Evolutionary conservation across 1,140 invertebrate species (phyloP), one percentile per base, ranked within the genome.

Genomic region (Nephila pilipes): DNA sequence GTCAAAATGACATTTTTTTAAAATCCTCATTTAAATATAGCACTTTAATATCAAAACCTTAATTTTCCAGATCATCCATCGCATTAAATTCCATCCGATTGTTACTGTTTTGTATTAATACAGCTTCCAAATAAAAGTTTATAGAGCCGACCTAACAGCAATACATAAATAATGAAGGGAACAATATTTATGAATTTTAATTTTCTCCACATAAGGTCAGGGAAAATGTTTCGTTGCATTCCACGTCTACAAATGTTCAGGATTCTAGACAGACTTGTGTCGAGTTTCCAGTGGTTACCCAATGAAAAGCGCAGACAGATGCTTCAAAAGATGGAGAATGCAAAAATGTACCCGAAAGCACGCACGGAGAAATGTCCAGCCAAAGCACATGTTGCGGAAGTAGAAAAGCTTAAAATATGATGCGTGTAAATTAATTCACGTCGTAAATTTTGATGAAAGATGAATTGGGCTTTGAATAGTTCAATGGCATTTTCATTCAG

Each of bases 231-330:
- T 75, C 16, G 18, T 32, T 29, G 6, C 32, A 36, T 75, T 75
- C 29, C 69, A 75, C 69, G 32, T 75, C 69, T 75, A 32, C 69
- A 36, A 46, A 36, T 18, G 36, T 20, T 75, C 1, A 20, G 32
- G 16, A 75, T 18, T 75, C 69, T 29, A 75, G 69, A 75, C 69
- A 75, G 69, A 36, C 69, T 18, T 36, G 14, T 36, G 14, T 32
- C 6, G 20, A 36, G 69, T 32, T 32, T 1, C 69, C 12, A 18
- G 16, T 14, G 16, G 32, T 75, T 75, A 2, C 69, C 69, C 29
- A 75, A 75, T 29, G 2, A 75, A 63, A 75, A 75, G 14, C 29
- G 69, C 29, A 75, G 69, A 75, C 69, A 60, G 58, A 60, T 60
- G 14, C 22, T 18, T 60, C 22, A 60, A 5, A n/a, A n/a, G n/a